Conservation (phyloP, 2,888 invertebrate genomes). For the Leptinotarsa juncta region DNA sequence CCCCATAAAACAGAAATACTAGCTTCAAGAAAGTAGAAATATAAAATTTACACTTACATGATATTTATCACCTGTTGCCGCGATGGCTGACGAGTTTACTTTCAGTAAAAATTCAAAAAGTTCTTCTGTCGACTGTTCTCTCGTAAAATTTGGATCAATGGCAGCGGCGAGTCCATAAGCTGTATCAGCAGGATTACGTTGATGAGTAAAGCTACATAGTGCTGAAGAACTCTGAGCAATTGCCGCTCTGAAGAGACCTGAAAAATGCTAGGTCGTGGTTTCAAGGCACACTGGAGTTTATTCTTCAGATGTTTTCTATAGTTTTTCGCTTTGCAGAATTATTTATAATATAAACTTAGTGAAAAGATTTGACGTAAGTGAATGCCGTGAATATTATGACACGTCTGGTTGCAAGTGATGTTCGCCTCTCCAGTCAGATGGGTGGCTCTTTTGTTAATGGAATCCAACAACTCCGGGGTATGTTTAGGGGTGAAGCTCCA, state of each 20-base stretch:
- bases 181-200: slow-evolving; percentile 48
- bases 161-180: slow-evolving; percentile 49
- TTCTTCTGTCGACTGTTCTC: slow-evolving; percentile 36
- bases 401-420: too few relatives aligned
- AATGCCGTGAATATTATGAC: too few relatives aligned
- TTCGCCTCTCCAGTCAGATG: too few relatives aligned
- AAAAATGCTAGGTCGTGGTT: background rate
- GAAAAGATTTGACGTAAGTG: too few relatives aligned
- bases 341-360: too few relatives aligned
- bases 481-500: too few relatives aligned
- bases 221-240: slow-evolving; percentile 52
- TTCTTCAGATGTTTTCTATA: too few relatives aligned
- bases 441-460: too few relatives aligned
- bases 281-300: too few relatives aligned
- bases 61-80: slow-evolving; percentile 33
- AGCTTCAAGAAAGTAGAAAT: background rate
- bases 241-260: slow-evolving; percentile 49
- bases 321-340: too few relatives aligned
- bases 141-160: slow-evolving; percentile 41
- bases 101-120: slow-evolving; percentile 42
- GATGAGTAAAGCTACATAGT: slow-evolving; percentile 49
- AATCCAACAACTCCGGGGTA: too few relatives aligned
- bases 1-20: too few relatives aligned
- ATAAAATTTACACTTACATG: slow-evolving; percentile 27
- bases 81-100: slow-evolving; percentile 34